Percentiles rank a stretch among this genome's conserved stretches.
Evolutionary conservation across 2,797 vertebrate genomes (phyloP).

Genomic region (Helarctos malayanus): DNA sequence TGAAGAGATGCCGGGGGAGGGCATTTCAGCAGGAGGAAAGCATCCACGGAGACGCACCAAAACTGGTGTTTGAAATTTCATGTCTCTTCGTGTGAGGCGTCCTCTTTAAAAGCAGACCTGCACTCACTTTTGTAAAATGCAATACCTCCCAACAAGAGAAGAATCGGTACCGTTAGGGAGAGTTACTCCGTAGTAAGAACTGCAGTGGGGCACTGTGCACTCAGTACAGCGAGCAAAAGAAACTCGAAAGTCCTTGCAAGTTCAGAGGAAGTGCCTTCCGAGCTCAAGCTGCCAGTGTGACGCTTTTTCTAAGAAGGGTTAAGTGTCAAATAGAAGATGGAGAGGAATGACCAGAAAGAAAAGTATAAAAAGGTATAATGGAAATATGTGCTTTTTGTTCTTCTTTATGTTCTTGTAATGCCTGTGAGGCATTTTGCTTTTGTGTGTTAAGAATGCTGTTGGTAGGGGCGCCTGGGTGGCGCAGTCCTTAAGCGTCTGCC

Average conservation of each 20-base stretch:
- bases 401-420: conserved; percentile 39
- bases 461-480: background rate
- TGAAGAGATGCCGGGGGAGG: background rate
- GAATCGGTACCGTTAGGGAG: background rate
- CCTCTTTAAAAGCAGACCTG: background rate
- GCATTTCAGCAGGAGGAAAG: background rate
- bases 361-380: background rate
- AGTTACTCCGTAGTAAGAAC: background rate
- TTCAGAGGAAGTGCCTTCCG: conserved; percentile 59
- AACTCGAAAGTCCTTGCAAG: conserved; percentile 18
- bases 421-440: conserved; percentile 12
- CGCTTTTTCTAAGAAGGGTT: background rate
- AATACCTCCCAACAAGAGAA: background rate
- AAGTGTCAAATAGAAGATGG: background rate
- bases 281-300: background rate
- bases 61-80: background rate
- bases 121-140: background rate
- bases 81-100: background rate
- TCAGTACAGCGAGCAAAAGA: conserved; percentile 21
- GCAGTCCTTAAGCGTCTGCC: no score
- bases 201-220: background rate
- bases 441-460: background rate
- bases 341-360: background rate
- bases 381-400: conserved; percentile 59
- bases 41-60: background rate